Base-by-base conservation (phyloP, 2,113 vertebrate species). In the Hiodon alosoides region DNA sequence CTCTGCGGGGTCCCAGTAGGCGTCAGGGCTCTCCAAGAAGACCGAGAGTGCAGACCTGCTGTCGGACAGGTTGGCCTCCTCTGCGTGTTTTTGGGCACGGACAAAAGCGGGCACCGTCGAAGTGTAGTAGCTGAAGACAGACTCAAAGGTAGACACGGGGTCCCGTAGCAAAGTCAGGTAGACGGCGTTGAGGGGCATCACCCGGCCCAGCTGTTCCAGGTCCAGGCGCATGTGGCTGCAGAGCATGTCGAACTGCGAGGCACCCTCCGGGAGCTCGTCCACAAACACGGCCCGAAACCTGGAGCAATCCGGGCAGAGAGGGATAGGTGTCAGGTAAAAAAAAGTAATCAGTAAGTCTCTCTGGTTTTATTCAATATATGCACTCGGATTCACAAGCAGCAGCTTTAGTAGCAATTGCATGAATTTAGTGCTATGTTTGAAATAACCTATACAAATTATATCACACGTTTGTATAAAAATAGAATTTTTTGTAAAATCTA, bases 211-310 rank as follows among this genome's bases (percentile, higher is more conserved):
- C 72, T 86, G 76, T 0, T 5, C 54, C 16, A 78, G 16, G 10
- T 85, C 76, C 67, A 86, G 75, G 16, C 80, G 76, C 81, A 87
- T 83, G 31, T 83, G 81, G 48, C 83, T 85, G 54, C 83, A 83
- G 0, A 89, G 78, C 16, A 86, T 61, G 79, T 87, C 72, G 9
- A 80, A 85, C 73, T 77, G 79, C 13, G 76, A 50, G 0, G 73
- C 78, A 14, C 72, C 72, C 0, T 70, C 67, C 0, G 80, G 83
- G 2, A 85, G 77, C 10, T 80, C 76, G 1, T 82, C 79, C 72
- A 81, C 81, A 71, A 85, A 83, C 4, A 62, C 60, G 0, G 75
- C 74, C 31, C 69, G 74, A 46, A 86, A 87, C 59, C 67, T 81
- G 55, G 55, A 61, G 73, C 14, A 8, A 57, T 14, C 48, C 59